Base-by-base conservation (phyloP, 2,797 vertebrate species). In the Chelidonichthys spinosus region DNA sequence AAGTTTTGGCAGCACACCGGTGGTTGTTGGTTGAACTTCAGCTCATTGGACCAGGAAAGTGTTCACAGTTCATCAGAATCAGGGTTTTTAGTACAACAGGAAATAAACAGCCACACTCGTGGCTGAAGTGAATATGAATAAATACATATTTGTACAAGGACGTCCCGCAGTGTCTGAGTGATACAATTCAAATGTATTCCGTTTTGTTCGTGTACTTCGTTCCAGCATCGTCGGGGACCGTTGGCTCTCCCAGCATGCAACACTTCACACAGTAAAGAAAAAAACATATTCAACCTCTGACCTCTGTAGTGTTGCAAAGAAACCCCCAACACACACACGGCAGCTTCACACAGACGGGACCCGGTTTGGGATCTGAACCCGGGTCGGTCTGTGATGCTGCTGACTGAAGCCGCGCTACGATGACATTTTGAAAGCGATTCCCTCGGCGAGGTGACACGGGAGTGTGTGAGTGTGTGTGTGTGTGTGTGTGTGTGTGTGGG, bases 221-320 rank as follows among this genome's bases (percentile, higher is more conserved):
- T 7, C 37, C 42, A 49, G n/a, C 14, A 53, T 42, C 63, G 40
- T 7, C 6, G 9, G 40, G 55, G 36, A 54, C 62, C 11, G 63
- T 10, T 54, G 2, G 54, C 32, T 60, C 43, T 46, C 39, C 47
- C 52, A 66, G 52, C 42, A 52, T 56, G 47, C 25, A 63, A 62
- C 42, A 59, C 15, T 61, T n/a, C 10, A 63, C 46, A 54, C 18
- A 49, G 35, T 58, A 40, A 37, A 9, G 33, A 7, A 53, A 62
- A 25, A 74, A 64, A n/a, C 74, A 58, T 17, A 56, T 49, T 63
- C 6, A 50, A 35, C 15, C 59, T 59, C 11, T 64, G 42, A 69
- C 18, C 37, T 43, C 40, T 50, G 1, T 1, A 25, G 6, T 32
- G 33, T 3, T 63, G n/a, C 32, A 42, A 43, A 46, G 44, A 43